Percentiles rank a stretch among this genome's conserved stretches.
phyloP scores from a whole-genome alignment of 2,113 vertebrate genomes.

The Euleptes europaea region DNA sequence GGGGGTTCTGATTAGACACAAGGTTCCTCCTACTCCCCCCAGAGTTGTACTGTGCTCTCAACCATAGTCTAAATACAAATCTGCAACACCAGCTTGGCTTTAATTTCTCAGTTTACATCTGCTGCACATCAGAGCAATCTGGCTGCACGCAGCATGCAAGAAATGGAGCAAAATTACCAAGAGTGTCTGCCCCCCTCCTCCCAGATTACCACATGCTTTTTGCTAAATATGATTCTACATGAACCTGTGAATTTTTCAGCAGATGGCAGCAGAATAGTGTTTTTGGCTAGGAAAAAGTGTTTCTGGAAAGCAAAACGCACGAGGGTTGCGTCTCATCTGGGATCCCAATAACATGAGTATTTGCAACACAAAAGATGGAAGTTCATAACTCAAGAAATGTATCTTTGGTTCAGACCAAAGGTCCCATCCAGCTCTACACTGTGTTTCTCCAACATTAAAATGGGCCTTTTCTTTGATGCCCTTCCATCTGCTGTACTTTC shows the following conservation, averaged over 20 bases:
- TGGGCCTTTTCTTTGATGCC: too few relatives aligned
- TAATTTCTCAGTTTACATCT: constrained; percentile 62
- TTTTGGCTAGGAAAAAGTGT: constrained; percentile 30
- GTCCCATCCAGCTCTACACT: too few relatives aligned
- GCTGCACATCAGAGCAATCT: constrained; percentile 50
- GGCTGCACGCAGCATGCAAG: constrained; percentile 13
- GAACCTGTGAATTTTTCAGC: constrained; percentile 28
- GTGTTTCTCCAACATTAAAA: too few relatives aligned
- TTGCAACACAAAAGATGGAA: constrained; percentile 1
- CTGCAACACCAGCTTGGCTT: constrained; percentile 54
- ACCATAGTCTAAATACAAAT: constrained; percentile 51
- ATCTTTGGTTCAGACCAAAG: too few relatives aligned
- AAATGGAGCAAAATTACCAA: constrained; percentile 18
- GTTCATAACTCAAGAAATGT: too few relatives aligned
- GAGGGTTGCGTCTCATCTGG: not conserved
- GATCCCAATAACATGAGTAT: not conserved
- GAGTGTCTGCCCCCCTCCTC: not conserved
- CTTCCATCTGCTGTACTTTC: too few relatives aligned
- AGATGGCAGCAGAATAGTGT: constrained; percentile 23
- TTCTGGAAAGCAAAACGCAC: not conserved
- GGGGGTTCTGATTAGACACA: constrained; percentile 16
- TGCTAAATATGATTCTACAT: constrained; percentile 31
- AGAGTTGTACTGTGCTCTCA: constrained; percentile 39
- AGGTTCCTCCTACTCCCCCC: constrained; percentile 32
- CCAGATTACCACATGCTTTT: not conserved